phyloP scores from a whole-genome alignment of 2,888 invertebrate genomes.

The Itoplectis maculator region DNA sequence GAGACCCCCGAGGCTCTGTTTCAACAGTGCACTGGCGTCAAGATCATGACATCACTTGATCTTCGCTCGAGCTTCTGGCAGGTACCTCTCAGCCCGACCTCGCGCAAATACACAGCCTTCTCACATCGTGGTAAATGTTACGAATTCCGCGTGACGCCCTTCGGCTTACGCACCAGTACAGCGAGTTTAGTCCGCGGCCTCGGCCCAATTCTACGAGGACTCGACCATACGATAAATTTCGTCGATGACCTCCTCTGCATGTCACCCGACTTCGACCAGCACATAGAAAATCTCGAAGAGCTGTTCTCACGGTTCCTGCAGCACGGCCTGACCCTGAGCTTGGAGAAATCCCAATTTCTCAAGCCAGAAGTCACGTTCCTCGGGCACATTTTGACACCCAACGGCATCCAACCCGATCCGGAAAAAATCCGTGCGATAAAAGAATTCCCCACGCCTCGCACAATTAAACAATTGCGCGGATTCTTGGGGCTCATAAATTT shows the following conservation, averaged over 20 bases:
- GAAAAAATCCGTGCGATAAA: too few species aligned
- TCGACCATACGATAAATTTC: background rate
- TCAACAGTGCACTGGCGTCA: background rate
- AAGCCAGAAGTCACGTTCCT: conserved; percentile 66
- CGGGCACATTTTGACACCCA: conserved; percentile 66
- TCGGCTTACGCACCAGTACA: background rate
- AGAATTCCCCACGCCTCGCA: too few species aligned
- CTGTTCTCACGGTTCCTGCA: background rate
- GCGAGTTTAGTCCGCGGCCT: background rate
- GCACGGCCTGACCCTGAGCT: background rate
- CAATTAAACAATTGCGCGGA: too few species aligned
- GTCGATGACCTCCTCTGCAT: background rate
- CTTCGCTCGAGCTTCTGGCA: background rate
- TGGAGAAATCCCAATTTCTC: conserved; percentile 65
- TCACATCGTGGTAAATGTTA: background rate
- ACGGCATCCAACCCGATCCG: conserved; percentile 17
- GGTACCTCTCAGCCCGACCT: background rate
- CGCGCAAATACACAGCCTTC: conserved; percentile 4
- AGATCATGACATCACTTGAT: background rate
- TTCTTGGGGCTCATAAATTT: conserved; percentile 58
- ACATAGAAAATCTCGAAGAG: background rate
- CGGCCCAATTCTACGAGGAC: background rate
- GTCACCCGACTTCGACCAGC: background rate
- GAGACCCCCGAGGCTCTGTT: background rate
- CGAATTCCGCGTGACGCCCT: background rate